Evolutionary conservation across 2,888 invertebrate genomes (phyloP), one percentile per base, ranked within the genome.

Genomic region (Dasysyrphus tricinctus): DNA sequence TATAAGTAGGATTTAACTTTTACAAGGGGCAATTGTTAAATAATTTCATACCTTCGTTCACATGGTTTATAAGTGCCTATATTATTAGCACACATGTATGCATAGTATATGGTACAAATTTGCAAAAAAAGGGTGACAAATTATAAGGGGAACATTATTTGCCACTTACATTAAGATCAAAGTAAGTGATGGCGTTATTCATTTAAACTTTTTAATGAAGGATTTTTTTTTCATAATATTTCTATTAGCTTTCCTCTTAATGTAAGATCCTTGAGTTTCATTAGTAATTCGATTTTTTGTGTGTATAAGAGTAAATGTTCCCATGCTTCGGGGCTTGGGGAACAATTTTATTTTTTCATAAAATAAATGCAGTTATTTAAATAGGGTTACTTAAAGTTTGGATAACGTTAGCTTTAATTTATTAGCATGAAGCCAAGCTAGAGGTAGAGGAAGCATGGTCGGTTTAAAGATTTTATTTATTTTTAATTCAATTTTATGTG

Each of bases 1-100:
- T 59, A 37, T 42, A 24, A 59, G 34, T 34, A 37, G 57, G 57
- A 11, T 37, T 59, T 57, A 51, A 69, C 34, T 59, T 47, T 49
- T 59, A 77, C 49, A 69, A 70, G 49, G 32, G 59, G 32, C 59
- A 77, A 70, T 77, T 77, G 49, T 51, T 19, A 32, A 51, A 69
- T 32, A 29, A 49, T 51, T 59, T 77, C 29, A 37, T 19, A 51
- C 32, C 12, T 11, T 19, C 29, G 14, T 67, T 57, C 44, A 69
- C 57, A 59, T 44, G 59, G 57, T 42, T 37, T 59, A 4, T 42
- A 34, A 32, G n/a, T 37, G 34, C 29, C 11, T 5, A 16, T 37
- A 12, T 57, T 5, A 4, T n/a, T n/a, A n/a, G n/a, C n/a, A 34
- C 34, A 8, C 9, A 34, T n/a, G 1, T 16, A n/a, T 14, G 2